Base-by-base conservation (phyloP, 2,888 invertebrate species). In the Cheilosia soror region DNA sequence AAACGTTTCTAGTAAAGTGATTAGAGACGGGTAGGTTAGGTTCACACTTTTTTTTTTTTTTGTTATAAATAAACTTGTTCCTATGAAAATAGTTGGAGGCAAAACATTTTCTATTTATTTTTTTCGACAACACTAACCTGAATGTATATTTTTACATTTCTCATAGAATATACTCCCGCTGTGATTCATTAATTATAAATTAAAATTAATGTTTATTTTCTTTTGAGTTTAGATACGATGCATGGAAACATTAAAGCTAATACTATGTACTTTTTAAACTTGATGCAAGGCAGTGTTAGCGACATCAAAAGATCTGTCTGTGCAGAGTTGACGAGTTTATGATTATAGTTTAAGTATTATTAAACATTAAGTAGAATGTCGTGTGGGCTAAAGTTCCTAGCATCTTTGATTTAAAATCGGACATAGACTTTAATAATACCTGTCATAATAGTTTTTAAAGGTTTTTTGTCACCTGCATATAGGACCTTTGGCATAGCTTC, bases 21-120 rank as follows among this genome's bases (percentile, higher is more conserved):
- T 76, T 51, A 66, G 58, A 51, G 51, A 44, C 20, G 60, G 57
- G 49, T 51, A 60, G 68, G 65, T 58, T 49, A 66, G 73, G 49
- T 76, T 66, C 15, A 44, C 6, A 15, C 5, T 5, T 42, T 44
- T 44, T 44, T 37, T 33, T 7, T 33, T 33, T 9, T 9, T 33
- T 37, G 3, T 37, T 44, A 44, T 44, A 44, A 44, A 44, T 44
- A 44, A 44, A 44, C 44, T 4, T 44, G 44, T 47, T 47, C 15
- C 15, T 47, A 15, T 6, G 15, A 47, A 15, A 47, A 15, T 15
- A 20, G 20, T 47, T 47, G 47, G 47, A 15, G 47, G 47, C 15
- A 47, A n/a, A 47, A 47, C 5, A 20, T 7, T 15, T 47, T 20
- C 47, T 7, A 1, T 40, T 9, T n/a, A n/a, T 47, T 20, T 47